Base-by-base conservation (phyloP, 2,113 vertebrate species). In the Saguinus imperator region DNA sequence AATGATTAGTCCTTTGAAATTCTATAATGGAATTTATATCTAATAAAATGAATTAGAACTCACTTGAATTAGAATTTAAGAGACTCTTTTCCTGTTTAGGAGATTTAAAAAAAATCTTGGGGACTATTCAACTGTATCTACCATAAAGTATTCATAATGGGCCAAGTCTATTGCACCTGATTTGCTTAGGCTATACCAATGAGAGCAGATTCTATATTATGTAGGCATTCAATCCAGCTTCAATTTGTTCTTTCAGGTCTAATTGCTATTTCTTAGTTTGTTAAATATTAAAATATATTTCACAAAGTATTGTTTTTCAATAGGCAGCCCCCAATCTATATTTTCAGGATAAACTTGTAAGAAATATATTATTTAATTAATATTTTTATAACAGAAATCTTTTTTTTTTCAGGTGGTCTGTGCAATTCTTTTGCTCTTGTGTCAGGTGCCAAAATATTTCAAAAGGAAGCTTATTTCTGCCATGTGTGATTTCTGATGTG, bases 391-490 rank as follows among this genome's bases (percentile, higher is more conserved):
- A 83, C 29, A 95, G 5, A 87, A 77, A 66, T 94, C 50, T 37
- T 79, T 72, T 81, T 85, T 85, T 96, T 96, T 96, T 94, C 92
- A 94, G 90, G 96, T 97, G 94, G 92, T 86, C 81, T 90, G 58
- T 95, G 66, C 68, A 95, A 68, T 86, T 94, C 76, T 96, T 83
- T 98, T 96, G 90, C 85, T 96, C 73, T 96, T 94, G 76, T 97
- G 84, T 98, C 96, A 95, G 97, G 90, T 97, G 96, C 90, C 97
- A 97, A 98, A 97, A 95, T 96, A 95, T 97, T 97, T 97, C 61
- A 77, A 80, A 97, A 94, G 87, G 77, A 93, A 95, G 95, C 96
- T 92, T 87, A 92, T 68, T 96, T 97, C 94, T 98, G 97, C 96
- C 94, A 96, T 95, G 97, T 97, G 97, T 92, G 95, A 97, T 97